Conservation (phyloP, 2,797 vertebrate species). For the Salarias fasciatus region DNA sequence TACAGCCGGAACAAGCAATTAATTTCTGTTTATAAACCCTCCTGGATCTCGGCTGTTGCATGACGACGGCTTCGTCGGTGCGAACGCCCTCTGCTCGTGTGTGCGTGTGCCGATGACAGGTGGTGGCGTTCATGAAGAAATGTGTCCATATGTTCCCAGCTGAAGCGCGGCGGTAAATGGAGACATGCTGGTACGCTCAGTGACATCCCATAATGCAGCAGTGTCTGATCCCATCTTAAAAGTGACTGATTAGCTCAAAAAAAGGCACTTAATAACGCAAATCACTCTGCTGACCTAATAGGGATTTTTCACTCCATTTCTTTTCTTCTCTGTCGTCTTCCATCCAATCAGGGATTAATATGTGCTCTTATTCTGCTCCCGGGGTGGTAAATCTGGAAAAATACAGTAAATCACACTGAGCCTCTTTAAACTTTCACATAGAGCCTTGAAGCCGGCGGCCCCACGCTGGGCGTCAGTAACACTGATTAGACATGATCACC, state of each 20-base stretch:
- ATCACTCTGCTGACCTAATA: slow-evolving; percentile 69
- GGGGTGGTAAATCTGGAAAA: slow-evolving; percentile 72
- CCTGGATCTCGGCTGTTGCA: slow-evolving; percentile 62
- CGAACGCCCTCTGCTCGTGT: slow-evolving; percentile 25
- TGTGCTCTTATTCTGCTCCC: slow-evolving; percentile 62
- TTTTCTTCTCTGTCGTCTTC: slow-evolving; percentile 29
- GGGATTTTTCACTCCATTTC: slow-evolving; percentile 58
- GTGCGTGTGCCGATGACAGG: slow-evolving; percentile 66
- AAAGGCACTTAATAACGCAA: slow-evolving; percentile 75
- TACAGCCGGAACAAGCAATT: slow-evolving; percentile 82
- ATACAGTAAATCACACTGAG: slow-evolving; percentile 71
- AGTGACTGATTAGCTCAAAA: slow-evolving; percentile 72
- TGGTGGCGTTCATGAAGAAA: slow-evolving; percentile 57
- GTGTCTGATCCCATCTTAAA: slow-evolving; percentile 79
- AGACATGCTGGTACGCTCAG: slow-evolving; percentile 53
- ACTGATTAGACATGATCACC: slow-evolving; percentile 68
- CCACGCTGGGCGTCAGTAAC: slow-evolving; percentile 52
- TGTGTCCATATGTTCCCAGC: slow-evolving; percentile 68
- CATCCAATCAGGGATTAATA: slow-evolving; percentile 75
- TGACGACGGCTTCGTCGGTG: slow-evolving; percentile 34
- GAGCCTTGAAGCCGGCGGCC: slow-evolving; percentile 38
- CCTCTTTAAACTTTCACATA: slow-evolving; percentile 75
- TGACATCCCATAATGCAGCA: slow-evolving; percentile 64
- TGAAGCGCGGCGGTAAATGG: slow-evolving; percentile 47
- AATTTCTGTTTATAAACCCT: slow-evolving; percentile 84